These are phyloP conservation scores for Limnephilus rhombicus DNA, from an alignment of 2,888 invertebrate species.

Conservation along the genomic window DNA sequence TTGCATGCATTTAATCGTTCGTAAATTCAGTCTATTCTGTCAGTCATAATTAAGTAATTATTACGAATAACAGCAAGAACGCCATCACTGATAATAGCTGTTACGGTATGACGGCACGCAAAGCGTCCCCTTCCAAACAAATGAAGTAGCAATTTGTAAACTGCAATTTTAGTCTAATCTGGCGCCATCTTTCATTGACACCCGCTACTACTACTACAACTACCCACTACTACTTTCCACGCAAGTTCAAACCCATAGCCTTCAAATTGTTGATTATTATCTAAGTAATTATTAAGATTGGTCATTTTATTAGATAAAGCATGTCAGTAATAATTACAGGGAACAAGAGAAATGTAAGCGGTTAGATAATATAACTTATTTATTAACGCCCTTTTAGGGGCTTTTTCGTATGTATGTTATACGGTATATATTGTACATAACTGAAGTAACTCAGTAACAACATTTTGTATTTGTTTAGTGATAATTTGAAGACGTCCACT, in stretches of 20 bases:
- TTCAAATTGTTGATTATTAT: background rate
- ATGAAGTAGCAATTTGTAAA: conserved; percentile 41
- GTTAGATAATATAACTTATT: too few species aligned
- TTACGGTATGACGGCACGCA: conserved; percentile 33
- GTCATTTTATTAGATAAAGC: background rate
- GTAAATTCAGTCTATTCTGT: background rate
- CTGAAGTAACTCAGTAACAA: too few species aligned
- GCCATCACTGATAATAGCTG: background rate
- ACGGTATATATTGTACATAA: too few species aligned
- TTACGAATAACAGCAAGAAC: background rate
- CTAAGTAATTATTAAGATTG: background rate
- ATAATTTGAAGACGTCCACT: too few species aligned
- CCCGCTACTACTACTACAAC: background rate
- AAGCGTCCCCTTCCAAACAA: background rate
- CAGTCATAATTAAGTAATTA: background rate
- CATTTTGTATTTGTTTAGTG: too few species aligned
- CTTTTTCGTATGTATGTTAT: too few species aligned
- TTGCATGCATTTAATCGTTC: conserved; percentile 1
- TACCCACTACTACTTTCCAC: background rate
- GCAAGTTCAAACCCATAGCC: background rate
- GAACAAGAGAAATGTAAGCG: too few species aligned
- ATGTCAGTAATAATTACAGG: too few species aligned
- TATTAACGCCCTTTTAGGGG: too few species aligned
- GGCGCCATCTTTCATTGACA: conserved; percentile 44
- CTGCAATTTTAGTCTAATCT: conserved; percentile 35